Percentiles rank a stretch among this genome's conserved stretches.
Conservation (phyloP, 2,888 invertebrate species). For the Pristionchus japonicus region DNA sequence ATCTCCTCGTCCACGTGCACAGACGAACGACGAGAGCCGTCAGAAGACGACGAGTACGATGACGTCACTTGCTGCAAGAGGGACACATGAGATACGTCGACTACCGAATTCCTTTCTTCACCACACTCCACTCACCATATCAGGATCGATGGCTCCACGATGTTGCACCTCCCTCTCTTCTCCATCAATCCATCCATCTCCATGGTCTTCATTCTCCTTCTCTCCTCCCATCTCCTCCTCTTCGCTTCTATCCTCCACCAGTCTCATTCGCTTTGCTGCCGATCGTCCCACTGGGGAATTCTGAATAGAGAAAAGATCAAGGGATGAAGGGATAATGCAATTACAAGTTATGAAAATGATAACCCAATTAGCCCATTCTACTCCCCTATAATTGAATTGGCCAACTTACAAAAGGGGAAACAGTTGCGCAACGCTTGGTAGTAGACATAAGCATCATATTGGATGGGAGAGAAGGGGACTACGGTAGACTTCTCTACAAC, state of each 20-base stretch:
- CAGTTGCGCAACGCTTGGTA: not conserved
- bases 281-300: not conserved
- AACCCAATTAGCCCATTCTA: not conserved
- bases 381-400: not conserved
- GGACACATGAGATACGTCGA: not conserved
- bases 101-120: not conserved
- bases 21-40: not conserved
- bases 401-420: not conserved
- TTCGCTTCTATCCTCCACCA: too few relatives aligned
- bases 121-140: not conserved
- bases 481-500: constrained; percentile 28
- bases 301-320: constrained; percentile 2
- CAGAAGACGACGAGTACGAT: not conserved
- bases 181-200: not conserved
- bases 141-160: not conserved
- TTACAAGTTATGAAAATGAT: not conserved
- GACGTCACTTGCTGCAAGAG: constrained; percentile 1
- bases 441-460: not conserved
- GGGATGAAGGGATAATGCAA: not conserved
- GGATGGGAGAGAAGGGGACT: not conserved
- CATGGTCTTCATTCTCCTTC: not conserved
- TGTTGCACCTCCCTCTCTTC: not conserved
- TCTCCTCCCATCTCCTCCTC: too few relatives aligned
- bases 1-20: not conserved
- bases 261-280: not conserved